These are phyloP conservation scores for Gallinago media DNA, from an alignment of 2,113 vertebrate genomes.

Conservation along the genomic window DNA sequence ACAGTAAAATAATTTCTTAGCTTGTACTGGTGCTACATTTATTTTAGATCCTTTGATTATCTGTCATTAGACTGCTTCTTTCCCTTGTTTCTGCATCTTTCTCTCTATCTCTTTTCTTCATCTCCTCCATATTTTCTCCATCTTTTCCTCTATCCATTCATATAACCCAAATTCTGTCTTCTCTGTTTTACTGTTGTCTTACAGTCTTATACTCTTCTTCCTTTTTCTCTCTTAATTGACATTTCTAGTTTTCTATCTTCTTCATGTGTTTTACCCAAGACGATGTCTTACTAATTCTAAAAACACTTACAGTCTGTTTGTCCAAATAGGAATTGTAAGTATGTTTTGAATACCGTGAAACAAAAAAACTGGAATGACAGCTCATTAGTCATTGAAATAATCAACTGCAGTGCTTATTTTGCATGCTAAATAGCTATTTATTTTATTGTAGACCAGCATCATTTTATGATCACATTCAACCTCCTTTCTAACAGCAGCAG, in stretches of 20 bases:
- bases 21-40: background rate
- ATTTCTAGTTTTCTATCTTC: background rate
- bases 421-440: slow-evolving; percentile 16
- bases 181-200: background rate
- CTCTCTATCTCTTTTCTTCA: background rate
- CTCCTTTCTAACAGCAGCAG: slow-evolving; percentile 1
- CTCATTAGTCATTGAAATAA: slow-evolving; percentile 41
- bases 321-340: background rate
- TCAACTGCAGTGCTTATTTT: background rate
- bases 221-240: background rate
- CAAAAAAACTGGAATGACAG: slow-evolving; percentile 8
- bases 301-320: background rate
- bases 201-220: background rate
- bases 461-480: background rate
- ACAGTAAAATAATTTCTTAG: background rate
- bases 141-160: background rate
- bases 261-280: background rate
- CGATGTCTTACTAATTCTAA: background rate
- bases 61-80: background rate
- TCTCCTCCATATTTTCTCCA: background rate
- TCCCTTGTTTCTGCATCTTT: background rate
- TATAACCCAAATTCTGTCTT: background rate
- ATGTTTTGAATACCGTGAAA: slow-evolving; percentile 9
- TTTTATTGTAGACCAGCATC: background rate
- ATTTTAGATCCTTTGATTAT: background rate